phyloP scores from a whole-genome alignment of 1,140 invertebrate species.

The Euglossa dilemma region DNA sequence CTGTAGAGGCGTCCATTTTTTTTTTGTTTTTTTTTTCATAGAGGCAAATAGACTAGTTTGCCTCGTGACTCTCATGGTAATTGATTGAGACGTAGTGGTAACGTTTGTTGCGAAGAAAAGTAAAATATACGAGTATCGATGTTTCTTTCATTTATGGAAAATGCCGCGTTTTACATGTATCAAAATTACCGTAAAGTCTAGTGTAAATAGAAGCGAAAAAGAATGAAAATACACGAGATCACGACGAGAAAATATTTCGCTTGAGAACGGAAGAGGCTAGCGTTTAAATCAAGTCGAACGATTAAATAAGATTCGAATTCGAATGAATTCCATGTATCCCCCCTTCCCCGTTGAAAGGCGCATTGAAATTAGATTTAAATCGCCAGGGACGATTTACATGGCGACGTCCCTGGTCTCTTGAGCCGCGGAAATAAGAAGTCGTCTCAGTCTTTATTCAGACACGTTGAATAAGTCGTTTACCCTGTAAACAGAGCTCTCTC shows the following conservation, averaged over 20 bases:
- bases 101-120: too few species aligned
- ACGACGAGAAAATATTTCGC: neutral
- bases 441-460: slow-evolving; percentile 14
- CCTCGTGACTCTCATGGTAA: neutral
- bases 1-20: neutral
- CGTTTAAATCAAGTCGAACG: neutral
- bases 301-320: slow-evolving; percentile 21
- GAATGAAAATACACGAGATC: neutral
- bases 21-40: too few species aligned
- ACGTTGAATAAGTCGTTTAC: slow-evolving; percentile 47
- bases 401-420: neutral
- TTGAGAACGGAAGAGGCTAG: neutral
- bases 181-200: too few species aligned
- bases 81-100: neutral
- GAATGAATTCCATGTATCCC: neutral
- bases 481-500: slow-evolving; percentile 13
- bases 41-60: slow-evolving; percentile 8
- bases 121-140: too few species aligned
- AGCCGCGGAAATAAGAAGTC: slow-evolving; percentile 12
- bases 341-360: neutral
- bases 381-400: slow-evolving; percentile 14
- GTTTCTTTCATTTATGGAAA: too few species aligned
- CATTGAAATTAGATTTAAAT: slow-evolving; percentile 47
- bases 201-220: neutral
- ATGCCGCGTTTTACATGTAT: too few species aligned